phyloP scores from a whole-genome alignment of 2,888 invertebrate species.

The Limnephilus rhombicus region DNA sequence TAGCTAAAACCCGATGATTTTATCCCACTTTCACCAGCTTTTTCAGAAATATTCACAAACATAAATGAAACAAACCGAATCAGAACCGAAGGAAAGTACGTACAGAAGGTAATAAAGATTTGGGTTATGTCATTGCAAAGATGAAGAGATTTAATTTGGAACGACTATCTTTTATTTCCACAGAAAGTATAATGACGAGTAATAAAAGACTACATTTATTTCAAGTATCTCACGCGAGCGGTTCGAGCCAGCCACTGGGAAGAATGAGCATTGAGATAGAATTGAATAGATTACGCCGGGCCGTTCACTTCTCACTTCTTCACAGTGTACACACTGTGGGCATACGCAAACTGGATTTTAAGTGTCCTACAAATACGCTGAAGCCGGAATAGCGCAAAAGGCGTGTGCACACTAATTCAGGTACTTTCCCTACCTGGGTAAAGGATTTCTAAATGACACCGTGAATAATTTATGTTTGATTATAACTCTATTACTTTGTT shows the following conservation, averaged over 20 bases:
- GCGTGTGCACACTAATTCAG: background rate
- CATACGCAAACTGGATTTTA: background rate
- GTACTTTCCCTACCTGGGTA: background rate
- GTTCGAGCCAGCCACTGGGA: background rate
- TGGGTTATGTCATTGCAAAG: background rate
- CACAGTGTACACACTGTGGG: background rate
- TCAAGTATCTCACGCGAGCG: background rate
- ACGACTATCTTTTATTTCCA: background rate
- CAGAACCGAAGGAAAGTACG: background rate
- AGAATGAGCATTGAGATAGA: background rate
- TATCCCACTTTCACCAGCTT: too few species aligned
- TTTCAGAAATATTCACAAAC: too few species aligned
- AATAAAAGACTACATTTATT: background rate
- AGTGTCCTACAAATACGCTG: background rate
- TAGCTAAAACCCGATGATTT: too few species aligned
- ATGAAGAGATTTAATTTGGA: conserved; percentile 1
- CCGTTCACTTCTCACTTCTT: background rate
- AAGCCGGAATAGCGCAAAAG: background rate
- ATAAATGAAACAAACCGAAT: background rate
- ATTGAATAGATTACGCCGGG: background rate
- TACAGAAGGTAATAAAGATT: background rate
- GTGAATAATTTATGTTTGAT: too few species aligned
- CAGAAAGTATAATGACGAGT: background rate
- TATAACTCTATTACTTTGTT: too few species aligned
- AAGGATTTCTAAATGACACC: too few species aligned